A percentile compares a stretch with the other conserved stretches of the same genome.
Evolutionary conservation across 2,888 invertebrate species (phyloP).

Genomic region (Dascillus cervinus): DNA sequence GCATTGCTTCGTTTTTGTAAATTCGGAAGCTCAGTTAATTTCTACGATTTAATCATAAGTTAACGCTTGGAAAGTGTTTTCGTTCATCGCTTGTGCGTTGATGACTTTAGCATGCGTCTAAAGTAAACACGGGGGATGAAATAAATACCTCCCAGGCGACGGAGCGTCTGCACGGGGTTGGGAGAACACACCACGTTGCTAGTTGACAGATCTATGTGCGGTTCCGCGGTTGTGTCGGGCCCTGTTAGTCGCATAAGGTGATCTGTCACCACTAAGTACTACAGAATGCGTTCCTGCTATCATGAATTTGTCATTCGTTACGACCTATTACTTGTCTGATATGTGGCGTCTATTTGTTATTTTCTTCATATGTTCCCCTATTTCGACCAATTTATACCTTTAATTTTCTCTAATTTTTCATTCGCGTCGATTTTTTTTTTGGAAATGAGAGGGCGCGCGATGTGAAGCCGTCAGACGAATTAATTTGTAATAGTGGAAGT

Average conservation of each 20-base stretch:
- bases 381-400: too few relatives aligned
- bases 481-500: too few relatives aligned
- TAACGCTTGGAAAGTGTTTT: constrained; percentile 15
- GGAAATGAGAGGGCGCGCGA: too few relatives aligned
- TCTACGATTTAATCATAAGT: constrained; percentile 10
- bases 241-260: constrained; percentile 31
- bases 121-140: constrained; percentile 30
- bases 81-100: constrained; percentile 15
- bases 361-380: background rate
- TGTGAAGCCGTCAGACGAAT: too few relatives aligned
- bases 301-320: constrained; percentile 28
- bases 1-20: too few relatives aligned
- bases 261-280: constrained; percentile 36
- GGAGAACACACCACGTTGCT: constrained; percentile 21
- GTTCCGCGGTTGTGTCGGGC: constrained; percentile 28
- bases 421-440: too few relatives aligned
- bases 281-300: constrained; percentile 30
- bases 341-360: constrained; percentile 13
- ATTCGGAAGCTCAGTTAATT: too few relatives aligned
- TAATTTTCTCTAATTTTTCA: too few relatives aligned
- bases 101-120: constrained; percentile 26
- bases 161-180: constrained; percentile 20
- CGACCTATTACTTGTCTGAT: constrained; percentile 19
- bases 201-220: constrained; percentile 33
- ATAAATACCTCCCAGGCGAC: constrained; percentile 26